A percentile compares a stretch with the other conserved stretches of the same genome.
Evolutionary conservation across 2,797 vertebrate species (phyloP).

Genomic region (Melanotaenia boesemani): DNA sequence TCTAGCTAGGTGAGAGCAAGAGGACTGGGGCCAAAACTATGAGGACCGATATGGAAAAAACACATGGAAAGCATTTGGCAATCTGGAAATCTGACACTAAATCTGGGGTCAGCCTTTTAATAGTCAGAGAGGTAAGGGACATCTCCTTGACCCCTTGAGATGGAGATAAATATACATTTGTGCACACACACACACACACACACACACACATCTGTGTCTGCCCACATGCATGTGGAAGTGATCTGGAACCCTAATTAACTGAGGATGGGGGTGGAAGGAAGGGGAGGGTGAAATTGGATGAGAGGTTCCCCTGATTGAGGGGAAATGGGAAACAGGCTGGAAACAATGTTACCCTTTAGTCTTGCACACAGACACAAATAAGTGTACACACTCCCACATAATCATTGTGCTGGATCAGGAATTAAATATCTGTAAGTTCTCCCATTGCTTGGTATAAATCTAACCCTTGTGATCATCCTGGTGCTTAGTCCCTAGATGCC

Average conservation of each 20-base stretch:
- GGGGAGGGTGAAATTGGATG: slow-evolving; percentile 70
- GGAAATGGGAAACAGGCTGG: slow-evolving; percentile 80
- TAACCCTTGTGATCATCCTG: slow-evolving; percentile 50
- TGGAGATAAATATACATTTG: slow-evolving; percentile 52
- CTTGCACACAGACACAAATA: slow-evolving; percentile 27
- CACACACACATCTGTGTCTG: slow-evolving; percentile 11
- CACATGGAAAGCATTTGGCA: slow-evolving; percentile 71
- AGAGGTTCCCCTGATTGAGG: slow-evolving; percentile 75
- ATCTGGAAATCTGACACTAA: slow-evolving; percentile 70
- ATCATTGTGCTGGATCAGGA: slow-evolving; percentile 47
- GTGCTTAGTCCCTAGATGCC: slow-evolving; percentile 41
- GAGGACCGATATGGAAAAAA: slow-evolving; percentile 29
- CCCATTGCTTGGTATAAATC: slow-evolving; percentile 33
- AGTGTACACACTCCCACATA: slow-evolving; percentile 21
- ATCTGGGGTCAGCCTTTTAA: slow-evolving; percentile 70
- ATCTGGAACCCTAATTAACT: slow-evolving; percentile 77
- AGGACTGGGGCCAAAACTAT: slow-evolving; percentile 12
- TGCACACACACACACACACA: slow-evolving; percentile 27
- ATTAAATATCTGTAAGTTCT: slow-evolving; percentile 48
- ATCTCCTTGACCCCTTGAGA: slow-evolving; percentile 71
- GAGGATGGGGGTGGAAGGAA: slow-evolving; percentile 60
- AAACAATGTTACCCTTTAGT: slow-evolving; percentile 62
- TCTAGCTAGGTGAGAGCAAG: slow-evolving; percentile 38
- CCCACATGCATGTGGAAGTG: slow-evolving; percentile 75
- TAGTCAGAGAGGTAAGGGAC: slow-evolving; percentile 53